Evolutionary conservation across 1,140 invertebrate species (phyloP).

Genomic region (Drosophila gunungcola): DNA sequence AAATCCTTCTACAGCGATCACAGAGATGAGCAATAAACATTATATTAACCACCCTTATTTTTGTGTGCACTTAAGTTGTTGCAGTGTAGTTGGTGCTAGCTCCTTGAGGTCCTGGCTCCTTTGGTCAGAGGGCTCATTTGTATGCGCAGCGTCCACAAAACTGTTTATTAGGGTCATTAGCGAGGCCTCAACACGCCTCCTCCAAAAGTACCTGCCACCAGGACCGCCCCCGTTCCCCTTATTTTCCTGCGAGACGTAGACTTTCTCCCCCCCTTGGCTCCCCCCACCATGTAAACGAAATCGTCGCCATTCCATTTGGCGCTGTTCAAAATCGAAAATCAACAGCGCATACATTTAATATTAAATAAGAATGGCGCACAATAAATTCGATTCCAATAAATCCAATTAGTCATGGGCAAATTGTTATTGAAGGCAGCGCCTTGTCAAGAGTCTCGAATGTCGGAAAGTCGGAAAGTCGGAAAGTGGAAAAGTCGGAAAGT

Average conservation of each 20-base stretch:
- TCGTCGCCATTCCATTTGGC: constrained; percentile 15
- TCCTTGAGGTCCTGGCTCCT: constrained; percentile 33
- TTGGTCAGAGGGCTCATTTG: constrained; percentile 63
- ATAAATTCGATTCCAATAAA: constrained; percentile 83
- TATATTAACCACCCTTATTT: neutral
- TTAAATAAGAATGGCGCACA: constrained; percentile 80
- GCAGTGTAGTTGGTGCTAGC: neutral
- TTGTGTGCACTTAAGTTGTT: neutral
- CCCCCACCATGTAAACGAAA: neutral
- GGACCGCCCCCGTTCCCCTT: constrained; percentile 10
- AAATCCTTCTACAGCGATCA: no score
- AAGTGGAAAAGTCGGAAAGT: neutral
- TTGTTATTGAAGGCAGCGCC: constrained; percentile 75
- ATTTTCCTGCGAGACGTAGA: neutral
- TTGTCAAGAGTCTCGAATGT: constrained; percentile 28
- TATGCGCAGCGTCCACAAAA: constrained; percentile 76
- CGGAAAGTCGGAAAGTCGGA: constrained; percentile 4
- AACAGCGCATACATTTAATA: constrained; percentile 79
- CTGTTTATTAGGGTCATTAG: constrained; percentile 82
- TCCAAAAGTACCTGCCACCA: neutral
- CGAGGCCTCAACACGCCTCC: constrained; percentile 61
- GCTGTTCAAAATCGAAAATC: constrained; percentile 51
- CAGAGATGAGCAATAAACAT: no score
- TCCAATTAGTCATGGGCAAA: constrained; percentile 84
- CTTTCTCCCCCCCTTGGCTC: constrained; percentile 1